Evolutionary conservation across 2,888 invertebrate genomes (phyloP).

Genomic region (Euplexia lucipara): DNA sequence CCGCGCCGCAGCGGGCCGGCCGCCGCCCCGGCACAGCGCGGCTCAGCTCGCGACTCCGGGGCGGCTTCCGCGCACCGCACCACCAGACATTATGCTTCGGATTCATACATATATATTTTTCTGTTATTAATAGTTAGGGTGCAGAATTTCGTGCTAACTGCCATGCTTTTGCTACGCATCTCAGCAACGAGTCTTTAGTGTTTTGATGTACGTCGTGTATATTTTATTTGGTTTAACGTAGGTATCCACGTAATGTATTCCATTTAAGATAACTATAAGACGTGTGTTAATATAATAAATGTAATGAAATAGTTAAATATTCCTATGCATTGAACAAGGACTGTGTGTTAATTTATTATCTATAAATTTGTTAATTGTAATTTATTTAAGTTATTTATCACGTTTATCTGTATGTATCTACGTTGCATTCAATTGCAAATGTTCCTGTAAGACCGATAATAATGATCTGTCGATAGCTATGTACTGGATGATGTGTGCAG

Average conservation of each 20-base stretch:
- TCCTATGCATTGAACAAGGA: constrained; percentile 88
- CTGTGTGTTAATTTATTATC: constrained; percentile 90
- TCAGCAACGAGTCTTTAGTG: constrained; percentile 84
- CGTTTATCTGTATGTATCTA: constrained; percentile 75
- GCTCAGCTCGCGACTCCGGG: constrained; percentile 23
- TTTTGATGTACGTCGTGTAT: constrained; percentile 78
- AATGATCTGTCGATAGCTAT: constrained; percentile 82
- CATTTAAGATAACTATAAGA: constrained; percentile 87
- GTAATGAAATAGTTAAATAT: constrained; percentile 84
- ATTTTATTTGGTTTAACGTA: constrained; percentile 79
- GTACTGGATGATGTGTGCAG: constrained; percentile 79
- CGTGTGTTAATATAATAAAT: constrained; percentile 83
- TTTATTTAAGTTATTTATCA: constrained; percentile 90
- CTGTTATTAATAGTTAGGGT: constrained; percentile 86
- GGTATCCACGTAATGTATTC: constrained; percentile 87
- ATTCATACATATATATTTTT: constrained; percentile 83
- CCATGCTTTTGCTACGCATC: constrained; percentile 88
- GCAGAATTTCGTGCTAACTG: constrained; percentile 89
- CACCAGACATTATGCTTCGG: constrained; percentile 78
- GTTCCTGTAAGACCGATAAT: constrained; percentile 74
- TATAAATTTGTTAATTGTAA: constrained; percentile 80
- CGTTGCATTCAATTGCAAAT: constrained; percentile 78
- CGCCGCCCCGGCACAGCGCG: constrained; percentile 53
- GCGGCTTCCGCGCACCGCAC: constrained; percentile 64
- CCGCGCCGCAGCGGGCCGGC: constrained; percentile 55